These are phyloP conservation scores for Brenthis daphne DNA, from an alignment of 2,888 invertebrate genomes.

Conservation along the genomic window DNA sequence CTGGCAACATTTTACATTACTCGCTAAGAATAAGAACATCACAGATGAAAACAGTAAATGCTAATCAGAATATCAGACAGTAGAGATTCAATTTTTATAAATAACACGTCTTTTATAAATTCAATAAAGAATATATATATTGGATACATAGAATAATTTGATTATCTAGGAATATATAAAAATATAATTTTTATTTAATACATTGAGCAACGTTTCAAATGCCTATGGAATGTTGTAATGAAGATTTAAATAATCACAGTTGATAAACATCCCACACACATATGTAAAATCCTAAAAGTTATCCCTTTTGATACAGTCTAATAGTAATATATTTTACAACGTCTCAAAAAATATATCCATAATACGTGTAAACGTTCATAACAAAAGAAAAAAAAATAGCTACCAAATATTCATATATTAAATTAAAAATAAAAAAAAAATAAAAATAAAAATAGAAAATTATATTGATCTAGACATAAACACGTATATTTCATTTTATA, in stretches of 20 bases:
- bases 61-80: conserved; percentile 28
- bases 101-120: too few species aligned
- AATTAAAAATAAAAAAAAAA: too few species aligned
- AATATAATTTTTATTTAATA: not conserved
- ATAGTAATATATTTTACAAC: too few species aligned
- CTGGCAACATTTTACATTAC: conserved; percentile 1
- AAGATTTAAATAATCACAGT: not conserved
- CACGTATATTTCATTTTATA: too few species aligned
- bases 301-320: too few species aligned
- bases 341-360: too few species aligned
- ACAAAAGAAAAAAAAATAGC: too few species aligned
- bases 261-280: not conserved
- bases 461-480: too few species aligned
- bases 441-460: too few species aligned
- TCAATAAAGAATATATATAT: not conserved
- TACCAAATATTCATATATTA: too few species aligned
- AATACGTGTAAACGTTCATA: too few species aligned
- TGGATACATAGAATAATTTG: too few species aligned
- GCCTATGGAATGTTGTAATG: not conserved
- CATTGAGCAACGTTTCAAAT: conserved; percentile 14
- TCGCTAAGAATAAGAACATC: conserved; percentile 24
- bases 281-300: not conserved
- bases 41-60: conserved; percentile 31
- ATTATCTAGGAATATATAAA: not conserved
- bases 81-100: not conserved